Conservation (phyloP, 1,140 invertebrate species). For the Papilio polyxenes region DNA sequence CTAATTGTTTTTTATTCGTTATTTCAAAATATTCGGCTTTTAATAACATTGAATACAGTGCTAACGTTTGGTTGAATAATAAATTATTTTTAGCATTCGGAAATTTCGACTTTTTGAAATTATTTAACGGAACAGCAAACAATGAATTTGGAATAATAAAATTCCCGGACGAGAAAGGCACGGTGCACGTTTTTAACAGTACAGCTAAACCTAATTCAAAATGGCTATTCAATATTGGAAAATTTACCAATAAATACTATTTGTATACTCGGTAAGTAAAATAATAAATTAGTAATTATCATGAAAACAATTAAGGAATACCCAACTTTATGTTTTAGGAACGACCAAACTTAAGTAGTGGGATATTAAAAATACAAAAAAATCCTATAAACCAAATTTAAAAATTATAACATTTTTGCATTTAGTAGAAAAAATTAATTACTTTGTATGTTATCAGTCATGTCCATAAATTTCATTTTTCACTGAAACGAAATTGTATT, state of each 20-base stretch:
- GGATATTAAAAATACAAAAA: too few species aligned
- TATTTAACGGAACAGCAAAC: conserved; percentile 10
- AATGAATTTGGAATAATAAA: conserved; percentile 7
- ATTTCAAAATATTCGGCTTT: background rate
- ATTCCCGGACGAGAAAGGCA: background rate
- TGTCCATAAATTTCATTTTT: too few species aligned
- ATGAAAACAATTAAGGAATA: background rate
- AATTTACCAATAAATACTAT: conserved; percentile 1
- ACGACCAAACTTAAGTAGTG: background rate
- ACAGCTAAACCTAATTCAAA: conserved; percentile 1
- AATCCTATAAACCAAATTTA: too few species aligned
- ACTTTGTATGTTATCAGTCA: too few species aligned
- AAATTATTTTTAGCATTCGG: background rate
- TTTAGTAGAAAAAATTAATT: too few species aligned
- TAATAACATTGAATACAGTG: background rate
- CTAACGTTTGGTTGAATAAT: background rate
- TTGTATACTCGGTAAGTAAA: conserved; percentile 25
- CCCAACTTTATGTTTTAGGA: too few species aligned
- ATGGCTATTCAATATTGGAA: background rate
- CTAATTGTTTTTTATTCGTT: too few species aligned
- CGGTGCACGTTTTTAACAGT: background rate
- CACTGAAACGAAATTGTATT: background rate
- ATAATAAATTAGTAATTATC: background rate
- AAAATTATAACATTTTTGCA: too few species aligned
- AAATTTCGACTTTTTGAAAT: background rate